Conservation (phyloP, 2,797 vertebrate species). For the Cuniculus paca region DNA sequence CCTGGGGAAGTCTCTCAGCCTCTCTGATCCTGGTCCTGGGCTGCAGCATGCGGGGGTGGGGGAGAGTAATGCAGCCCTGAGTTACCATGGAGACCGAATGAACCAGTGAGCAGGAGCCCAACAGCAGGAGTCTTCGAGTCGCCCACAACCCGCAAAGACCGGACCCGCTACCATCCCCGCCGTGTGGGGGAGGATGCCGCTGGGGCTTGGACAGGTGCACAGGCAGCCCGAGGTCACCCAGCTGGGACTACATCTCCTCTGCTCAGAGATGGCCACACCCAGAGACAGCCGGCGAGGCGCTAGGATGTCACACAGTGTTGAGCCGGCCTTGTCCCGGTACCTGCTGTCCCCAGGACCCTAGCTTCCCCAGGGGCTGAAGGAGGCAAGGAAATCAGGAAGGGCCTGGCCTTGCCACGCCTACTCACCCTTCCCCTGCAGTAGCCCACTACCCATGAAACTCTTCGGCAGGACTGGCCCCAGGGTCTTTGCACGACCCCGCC, state of each 20-base stretch:
- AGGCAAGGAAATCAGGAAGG: background rate
- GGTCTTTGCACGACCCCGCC: background rate
- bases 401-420: rapidly evolving
- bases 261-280: background rate
- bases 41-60: background rate
- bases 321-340: background rate
- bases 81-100: background rate
- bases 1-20: background rate
- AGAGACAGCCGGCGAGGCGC: background rate
- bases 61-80: background rate
- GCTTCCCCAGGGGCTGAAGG: background rate
- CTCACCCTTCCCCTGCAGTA: background rate
- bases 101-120: background rate
- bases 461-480: background rate
- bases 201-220: background rate
- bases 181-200: background rate
- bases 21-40: background rate
- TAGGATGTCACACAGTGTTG: no score
- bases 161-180: background rate
- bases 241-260: background rate
- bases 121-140: background rate
- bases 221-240: background rate
- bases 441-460: background rate
- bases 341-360: background rate
- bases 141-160: background rate